phyloP scores from a whole-genome alignment of 2,888 invertebrate species.

The Eilema griseolum region DNA sequence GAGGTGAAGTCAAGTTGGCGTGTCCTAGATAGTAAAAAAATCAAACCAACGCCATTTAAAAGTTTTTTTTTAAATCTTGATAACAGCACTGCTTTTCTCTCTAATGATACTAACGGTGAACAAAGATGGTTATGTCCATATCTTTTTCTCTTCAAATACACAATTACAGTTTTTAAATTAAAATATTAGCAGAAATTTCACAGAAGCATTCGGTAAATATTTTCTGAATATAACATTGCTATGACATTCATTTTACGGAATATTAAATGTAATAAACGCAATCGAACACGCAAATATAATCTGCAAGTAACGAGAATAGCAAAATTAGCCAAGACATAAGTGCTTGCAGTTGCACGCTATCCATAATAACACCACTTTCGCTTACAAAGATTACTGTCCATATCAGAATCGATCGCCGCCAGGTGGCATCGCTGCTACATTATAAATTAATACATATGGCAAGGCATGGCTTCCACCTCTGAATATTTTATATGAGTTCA shows the following conservation, averaged over 20 bases:
- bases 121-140: no score
- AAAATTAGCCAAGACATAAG: not conserved
- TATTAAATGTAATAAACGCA: not conserved
- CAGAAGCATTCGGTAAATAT: no score
- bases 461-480: constrained; percentile 47
- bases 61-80: no score
- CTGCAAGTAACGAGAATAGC: not conserved
- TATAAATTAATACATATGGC: constrained; percentile 62
- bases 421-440: constrained; percentile 69
- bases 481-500: constrained; percentile 65
- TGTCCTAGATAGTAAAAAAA: no score
- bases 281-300: not conserved
- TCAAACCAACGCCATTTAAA: no score
- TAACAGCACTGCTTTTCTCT: no score
- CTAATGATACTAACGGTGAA: no score
- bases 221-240: not conserved
- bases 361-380: not conserved
- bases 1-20: no score
- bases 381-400: not conserved
- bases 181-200: no score
- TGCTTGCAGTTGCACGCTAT: not conserved
- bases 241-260: not conserved
- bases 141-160: no score
- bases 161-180: no score
- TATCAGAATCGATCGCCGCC: constrained; percentile 63